Base-by-base conservation (phyloP, 1,140 invertebrate species). In the Philotrypesis tridentata region DNA sequence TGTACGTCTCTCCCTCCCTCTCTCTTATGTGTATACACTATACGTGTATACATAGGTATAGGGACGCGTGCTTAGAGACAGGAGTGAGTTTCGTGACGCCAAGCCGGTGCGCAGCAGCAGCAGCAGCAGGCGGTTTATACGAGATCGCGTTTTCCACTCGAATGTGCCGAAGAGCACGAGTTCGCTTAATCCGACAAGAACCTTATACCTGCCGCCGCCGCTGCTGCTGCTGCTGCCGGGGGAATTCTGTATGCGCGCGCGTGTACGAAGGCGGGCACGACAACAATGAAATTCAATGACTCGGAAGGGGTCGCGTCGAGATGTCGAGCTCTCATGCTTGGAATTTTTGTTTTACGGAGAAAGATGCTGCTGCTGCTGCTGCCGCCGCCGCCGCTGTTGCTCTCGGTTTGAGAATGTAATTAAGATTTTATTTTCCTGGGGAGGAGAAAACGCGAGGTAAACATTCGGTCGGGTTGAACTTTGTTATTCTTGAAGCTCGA, bases 251-350 rank as follows among this genome's bases (percentile, higher is more conserved):
- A 48, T 61, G 31, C 55, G 31, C 29, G 0, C 25, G 8, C 17
- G 12, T 68, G 12, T 33, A 63, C 23, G 74, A n/a, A 0, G 48
- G 29, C 33, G 31, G 37, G 60, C 17, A 55, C 21, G 60, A 80
- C 60, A 67, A 82, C 80, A 76, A 55, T 76, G 61, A 82, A 82
- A 82, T 76, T 82, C 80, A 82, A 82, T 82, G 80, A 61, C 40
- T 78, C 63, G 80, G 67, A 82, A 82, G 11, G 21, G 40, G 37
- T 48, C 21, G 27, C 25, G 48, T 14, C 11, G 55, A 31, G 31
- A n/a, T 48, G 21, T 77, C 65, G 60, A 31, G 40, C 25, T 40
- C 23, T 40, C 23, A 12, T 25, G 43, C 65, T 60, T 31, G 23
- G 61, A 0, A 65, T 75, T 7, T 23, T 29, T 29, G 12, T 43